Percentiles rank a stretch among this genome's conserved stretches.
These are phyloP conservation scores for Oriolus oriolus DNA, from an alignment of 2,113 vertebrate species.

Conservation along the genomic window DNA sequence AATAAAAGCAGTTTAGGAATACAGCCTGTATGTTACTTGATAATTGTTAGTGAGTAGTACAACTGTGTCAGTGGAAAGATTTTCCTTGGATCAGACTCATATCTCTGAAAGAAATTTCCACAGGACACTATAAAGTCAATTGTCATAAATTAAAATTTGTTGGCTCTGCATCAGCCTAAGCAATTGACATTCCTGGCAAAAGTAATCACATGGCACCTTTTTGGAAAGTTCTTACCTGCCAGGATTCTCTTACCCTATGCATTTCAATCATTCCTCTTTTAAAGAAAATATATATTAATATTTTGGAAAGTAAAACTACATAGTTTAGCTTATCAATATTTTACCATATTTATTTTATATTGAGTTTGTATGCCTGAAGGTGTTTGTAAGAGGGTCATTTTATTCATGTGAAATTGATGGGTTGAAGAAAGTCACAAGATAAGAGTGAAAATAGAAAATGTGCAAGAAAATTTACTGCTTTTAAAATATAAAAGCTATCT, in stretches of 20 bases:
- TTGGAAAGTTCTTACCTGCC: neutral
- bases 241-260: neutral
- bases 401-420: neutral
- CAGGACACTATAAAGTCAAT: neutral
- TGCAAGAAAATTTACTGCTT: neutral
- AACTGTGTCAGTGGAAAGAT: too few species aligned
- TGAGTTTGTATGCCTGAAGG: neutral
- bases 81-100: too few species aligned
- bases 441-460: neutral
- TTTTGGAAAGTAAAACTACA: neutral
- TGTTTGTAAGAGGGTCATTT: neutral
- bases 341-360: neutral
- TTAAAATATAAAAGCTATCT: neutral
- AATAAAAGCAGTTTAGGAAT: too few species aligned
- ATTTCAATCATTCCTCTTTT: neutral
- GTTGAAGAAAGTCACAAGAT: conserved; percentile 1
- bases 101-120: neutral
- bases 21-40: too few species aligned
- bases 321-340: neutral
- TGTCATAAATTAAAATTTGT: neutral
- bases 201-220: neutral
- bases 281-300: neutral
- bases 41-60: too few species aligned
- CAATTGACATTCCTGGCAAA: neutral
- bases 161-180: neutral